Conservation (phyloP, 2,113 vertebrate genomes). For the Mungos mungo region DNA sequence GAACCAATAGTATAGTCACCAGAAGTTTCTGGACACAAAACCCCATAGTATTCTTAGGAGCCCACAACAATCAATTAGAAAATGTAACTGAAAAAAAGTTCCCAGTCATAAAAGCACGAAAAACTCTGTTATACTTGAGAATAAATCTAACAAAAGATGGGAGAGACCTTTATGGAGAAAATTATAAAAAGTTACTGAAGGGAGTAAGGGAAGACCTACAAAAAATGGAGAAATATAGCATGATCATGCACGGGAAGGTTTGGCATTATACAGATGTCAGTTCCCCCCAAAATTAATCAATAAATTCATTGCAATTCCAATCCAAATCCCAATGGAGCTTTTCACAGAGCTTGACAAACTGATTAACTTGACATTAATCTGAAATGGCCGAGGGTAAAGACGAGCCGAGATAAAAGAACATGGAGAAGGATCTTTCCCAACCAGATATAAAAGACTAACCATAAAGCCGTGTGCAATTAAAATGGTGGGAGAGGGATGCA, state of each 20-base stretch:
- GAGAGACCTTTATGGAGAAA: conserved; percentile 72
- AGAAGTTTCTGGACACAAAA: not conserved
- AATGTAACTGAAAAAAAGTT: not conserved
- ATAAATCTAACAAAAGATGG: conserved; percentile 64
- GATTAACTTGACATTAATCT: conserved; percentile 45
- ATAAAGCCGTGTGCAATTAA: not conserved
- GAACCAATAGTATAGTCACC: not conserved
- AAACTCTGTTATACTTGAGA: conserved; percentile 28
- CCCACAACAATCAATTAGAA: conserved; percentile 5
- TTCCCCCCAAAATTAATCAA: conserved; percentile 26
- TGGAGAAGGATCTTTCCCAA: not conserved
- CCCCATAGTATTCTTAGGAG: not conserved
- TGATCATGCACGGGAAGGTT: conserved; percentile 39
- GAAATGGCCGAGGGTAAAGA: conserved; percentile 1
- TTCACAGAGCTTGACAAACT: conserved; percentile 41
- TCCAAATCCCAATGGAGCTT: not conserved
- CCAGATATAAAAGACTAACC: not conserved
- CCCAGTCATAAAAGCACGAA: conserved; percentile 40
- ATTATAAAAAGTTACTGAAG: conserved; percentile 69
- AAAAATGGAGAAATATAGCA: conserved; percentile 59
- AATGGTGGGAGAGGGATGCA: not conserved
- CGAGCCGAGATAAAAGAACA: not conserved
- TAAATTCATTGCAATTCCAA: conserved; percentile 56
- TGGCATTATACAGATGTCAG: not conserved
- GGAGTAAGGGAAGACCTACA: not conserved